These are phyloP conservation scores for Myripristis murdjan DNA, from an alignment of 2,797 vertebrate genomes.

Conservation along the genomic window DNA sequence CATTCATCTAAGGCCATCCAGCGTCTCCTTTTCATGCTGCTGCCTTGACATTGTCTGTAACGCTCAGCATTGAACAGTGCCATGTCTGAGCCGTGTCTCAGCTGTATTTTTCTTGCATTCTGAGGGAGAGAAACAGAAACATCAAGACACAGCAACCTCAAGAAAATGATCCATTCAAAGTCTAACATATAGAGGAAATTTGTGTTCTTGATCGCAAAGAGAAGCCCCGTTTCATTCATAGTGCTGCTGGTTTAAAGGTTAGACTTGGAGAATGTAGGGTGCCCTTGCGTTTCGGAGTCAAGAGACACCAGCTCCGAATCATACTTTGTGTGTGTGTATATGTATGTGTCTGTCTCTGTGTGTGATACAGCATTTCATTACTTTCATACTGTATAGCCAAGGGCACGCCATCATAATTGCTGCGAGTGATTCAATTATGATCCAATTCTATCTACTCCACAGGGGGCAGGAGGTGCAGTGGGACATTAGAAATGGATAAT, in stretches of 20 bases:
- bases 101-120: neutral
- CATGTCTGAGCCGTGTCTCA: neutral
- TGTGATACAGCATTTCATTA: constrained; percentile 40
- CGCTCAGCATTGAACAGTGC: neutral
- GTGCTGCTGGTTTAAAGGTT: constrained; percentile 21
- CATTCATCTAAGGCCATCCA: constrained; percentile 32
- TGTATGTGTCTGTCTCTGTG: constrained; percentile 29
- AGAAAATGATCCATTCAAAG: neutral
- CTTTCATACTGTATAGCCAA: constrained; percentile 64
- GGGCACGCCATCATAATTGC: constrained; percentile 75
- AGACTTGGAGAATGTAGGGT: constrained; percentile 13
- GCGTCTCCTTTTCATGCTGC: constrained; percentile 23
- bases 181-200: neutral
- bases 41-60: neutral
- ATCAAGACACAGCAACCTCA: neutral
- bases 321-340: constrained; percentile 14
- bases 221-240: constrained; percentile 19
- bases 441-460: constrained; percentile 72
- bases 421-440: constrained; percentile 79
- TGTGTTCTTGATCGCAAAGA: constrained; percentile 2
- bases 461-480: constrained; percentile 64
- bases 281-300: constrained; percentile 13
- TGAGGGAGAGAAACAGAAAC: too few relatives aligned
- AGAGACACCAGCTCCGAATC: constrained; percentile 1
- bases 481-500: constrained; percentile 75